These are phyloP conservation scores for Chondrilla cf. caribensis DNA, from an alignment of 37 sponge, comb jelly and placozoan species.

Conservation along the genomic window DNA sequence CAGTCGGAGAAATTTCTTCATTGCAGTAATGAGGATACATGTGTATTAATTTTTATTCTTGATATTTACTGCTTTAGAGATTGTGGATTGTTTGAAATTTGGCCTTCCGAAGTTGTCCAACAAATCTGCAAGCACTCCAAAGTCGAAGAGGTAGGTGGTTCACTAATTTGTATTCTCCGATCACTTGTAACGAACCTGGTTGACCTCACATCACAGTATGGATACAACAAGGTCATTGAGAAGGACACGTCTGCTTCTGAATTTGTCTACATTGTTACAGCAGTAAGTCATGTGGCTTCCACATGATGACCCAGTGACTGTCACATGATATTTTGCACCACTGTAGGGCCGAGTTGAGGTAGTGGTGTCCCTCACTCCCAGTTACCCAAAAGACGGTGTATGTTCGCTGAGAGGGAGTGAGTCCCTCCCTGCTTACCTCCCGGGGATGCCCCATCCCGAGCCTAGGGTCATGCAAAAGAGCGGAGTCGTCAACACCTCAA, in stretches of 20 bases:
- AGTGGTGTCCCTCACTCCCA: neutral
- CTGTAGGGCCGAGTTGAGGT: neutral
- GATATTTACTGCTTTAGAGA: no score
- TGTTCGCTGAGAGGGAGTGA: neutral
- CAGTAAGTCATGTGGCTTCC: conserved; percentile 12
- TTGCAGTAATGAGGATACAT: no score
- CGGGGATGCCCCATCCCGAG: neutral
- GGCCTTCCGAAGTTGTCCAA: conserved; percentile 29
- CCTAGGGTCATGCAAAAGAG: neutral
- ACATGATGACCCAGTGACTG: neutral
- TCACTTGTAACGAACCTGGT: neutral
- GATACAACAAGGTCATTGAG: conserved; percentile 27
- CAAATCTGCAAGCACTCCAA: conserved; percentile 1
- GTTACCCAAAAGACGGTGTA: neutral
- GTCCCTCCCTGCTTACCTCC: neutral
- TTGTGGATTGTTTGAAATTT: conserved; percentile 27
- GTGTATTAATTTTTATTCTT: no score
- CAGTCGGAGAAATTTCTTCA: no score
- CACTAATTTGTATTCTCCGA: neutral
- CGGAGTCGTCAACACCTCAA: neutral
- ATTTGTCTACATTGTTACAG: conserved; percentile 45
- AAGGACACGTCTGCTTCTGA: conserved; percentile 28
- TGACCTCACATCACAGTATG: neutral
- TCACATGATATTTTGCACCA: neutral
- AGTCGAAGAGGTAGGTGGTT: neutral